These are phyloP conservation scores for Corythaeola cristata DNA, from an alignment of 2,113 vertebrate species.

Conservation along the genomic window DNA sequence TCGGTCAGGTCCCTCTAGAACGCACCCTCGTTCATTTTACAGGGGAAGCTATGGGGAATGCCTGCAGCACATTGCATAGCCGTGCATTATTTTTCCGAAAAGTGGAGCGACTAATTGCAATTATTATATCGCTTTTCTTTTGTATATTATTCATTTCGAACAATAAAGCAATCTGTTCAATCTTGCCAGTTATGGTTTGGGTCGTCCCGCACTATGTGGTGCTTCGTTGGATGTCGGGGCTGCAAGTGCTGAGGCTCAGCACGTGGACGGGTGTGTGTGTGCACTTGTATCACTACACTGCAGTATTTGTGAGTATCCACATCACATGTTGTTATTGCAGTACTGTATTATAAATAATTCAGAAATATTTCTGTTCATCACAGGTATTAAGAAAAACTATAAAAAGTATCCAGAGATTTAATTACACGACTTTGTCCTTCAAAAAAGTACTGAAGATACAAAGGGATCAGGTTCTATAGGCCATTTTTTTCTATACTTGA, in stretches of 20 bases:
- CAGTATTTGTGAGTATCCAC: accelerated
- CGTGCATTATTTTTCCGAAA: accelerated
- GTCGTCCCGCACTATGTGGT: accelerated
- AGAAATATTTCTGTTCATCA: background rate
- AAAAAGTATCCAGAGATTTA: background rate
- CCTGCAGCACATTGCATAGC: accelerated
- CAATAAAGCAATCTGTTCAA: accelerated
- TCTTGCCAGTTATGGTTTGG: background rate
- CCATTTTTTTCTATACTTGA: background rate
- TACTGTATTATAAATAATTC: background rate
- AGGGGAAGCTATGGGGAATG: background rate
- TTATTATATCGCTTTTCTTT: background rate
- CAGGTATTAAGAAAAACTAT: background rate
- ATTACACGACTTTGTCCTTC: accelerated
- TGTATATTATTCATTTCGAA: accelerated
- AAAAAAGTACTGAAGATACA: background rate
- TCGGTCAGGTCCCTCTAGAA: background rate
- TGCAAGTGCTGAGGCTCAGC: too few species aligned
- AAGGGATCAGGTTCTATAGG: background rate
- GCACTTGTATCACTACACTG: accelerated
- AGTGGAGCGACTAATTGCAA: background rate
- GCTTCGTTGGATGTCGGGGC: too few species aligned
- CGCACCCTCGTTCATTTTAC: background rate
- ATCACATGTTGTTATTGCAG: background rate
- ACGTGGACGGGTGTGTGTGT: accelerated